phyloP scores from a whole-genome alignment of 2,888 invertebrate genomes.

The Hydraecia micacea region DNA sequence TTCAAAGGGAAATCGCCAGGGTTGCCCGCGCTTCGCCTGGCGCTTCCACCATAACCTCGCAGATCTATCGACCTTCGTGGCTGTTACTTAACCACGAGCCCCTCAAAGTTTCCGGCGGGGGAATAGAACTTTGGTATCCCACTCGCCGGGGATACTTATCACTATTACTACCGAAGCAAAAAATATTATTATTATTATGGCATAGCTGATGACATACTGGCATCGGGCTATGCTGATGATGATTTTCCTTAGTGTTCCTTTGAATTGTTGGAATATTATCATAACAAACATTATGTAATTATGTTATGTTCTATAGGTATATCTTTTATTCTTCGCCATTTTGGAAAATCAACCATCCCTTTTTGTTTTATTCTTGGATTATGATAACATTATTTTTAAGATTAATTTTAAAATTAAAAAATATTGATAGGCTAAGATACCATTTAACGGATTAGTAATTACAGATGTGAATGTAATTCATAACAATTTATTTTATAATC shows the following conservation, averaged over 20 bases:
- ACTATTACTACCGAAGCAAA: conserved; percentile 38
- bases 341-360: conserved; percentile 1
- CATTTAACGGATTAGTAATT: conserved; percentile 14
- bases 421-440: conserved; percentile 9
- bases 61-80: not conserved
- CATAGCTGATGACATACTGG: not conserved
- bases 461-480: conserved; percentile 47
- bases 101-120: conserved; percentile 79
- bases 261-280: not conserved
- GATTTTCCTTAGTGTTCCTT: not conserved
- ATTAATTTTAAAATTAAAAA: conserved; percentile 9
- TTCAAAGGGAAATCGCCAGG: not conserved
- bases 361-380: not conserved
- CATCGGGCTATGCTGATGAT: not conserved
- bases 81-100: not conserved
- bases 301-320: not conserved
- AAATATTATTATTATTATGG: conserved; percentile 15
- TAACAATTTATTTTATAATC: conserved; percentile 36
- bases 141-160: conserved; percentile 24
- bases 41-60: not conserved
- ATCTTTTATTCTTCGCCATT: too few species aligned
- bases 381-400: conserved; percentile 1
- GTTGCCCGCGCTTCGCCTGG: not conserved
- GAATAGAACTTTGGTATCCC: conserved; percentile 89
- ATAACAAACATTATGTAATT: not conserved